Evolutionary conservation across 2,113 vertebrate species (phyloP).

Genomic region (Oncorhynchus clarkii): DNA sequence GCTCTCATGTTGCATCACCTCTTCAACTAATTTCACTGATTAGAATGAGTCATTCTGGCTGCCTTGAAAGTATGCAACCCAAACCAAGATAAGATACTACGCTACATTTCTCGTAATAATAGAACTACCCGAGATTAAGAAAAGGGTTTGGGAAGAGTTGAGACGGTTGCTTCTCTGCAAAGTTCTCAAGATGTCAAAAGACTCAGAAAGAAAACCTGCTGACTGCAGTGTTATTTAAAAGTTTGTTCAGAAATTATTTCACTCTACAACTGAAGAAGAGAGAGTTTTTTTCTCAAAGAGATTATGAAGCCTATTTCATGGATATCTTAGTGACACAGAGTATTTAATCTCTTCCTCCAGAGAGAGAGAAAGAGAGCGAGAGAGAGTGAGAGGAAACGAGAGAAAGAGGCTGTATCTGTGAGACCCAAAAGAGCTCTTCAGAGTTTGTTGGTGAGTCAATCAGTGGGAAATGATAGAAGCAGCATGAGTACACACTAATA

Average conservation of each 20-base stretch:
- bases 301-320: conserved; percentile 54
- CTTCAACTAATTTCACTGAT: conserved; percentile 48
- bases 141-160: conserved; percentile 13
- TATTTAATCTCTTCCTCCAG: conserved; percentile 36
- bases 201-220: conserved; percentile 20
- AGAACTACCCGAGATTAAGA: conserved; percentile 31
- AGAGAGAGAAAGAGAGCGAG: neutral
- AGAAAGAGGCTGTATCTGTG: conserved; percentile 6
- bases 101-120: conserved; percentile 33
- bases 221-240: conserved; percentile 33
- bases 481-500: neutral
- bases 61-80: conserved; percentile 28
- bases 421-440: neutral
- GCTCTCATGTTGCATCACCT: conserved; percentile 62
- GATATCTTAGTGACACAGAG: conserved; percentile 25
- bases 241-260: conserved; percentile 41
- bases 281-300: conserved; percentile 29
- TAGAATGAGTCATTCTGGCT: conserved; percentile 50
- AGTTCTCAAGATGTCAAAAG: conserved; percentile 32
- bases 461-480: neutral
- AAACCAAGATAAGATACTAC: conserved; percentile 45
- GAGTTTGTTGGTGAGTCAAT: conserved; percentile 10
- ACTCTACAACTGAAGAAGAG: conserved; percentile 25
- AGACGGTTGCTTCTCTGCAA: conserved; percentile 10
- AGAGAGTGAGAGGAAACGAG: conserved; percentile 9